Evolutionary conservation across 2,113 vertebrate species (phyloP).

Genomic region (Prolemur simus): DNA sequence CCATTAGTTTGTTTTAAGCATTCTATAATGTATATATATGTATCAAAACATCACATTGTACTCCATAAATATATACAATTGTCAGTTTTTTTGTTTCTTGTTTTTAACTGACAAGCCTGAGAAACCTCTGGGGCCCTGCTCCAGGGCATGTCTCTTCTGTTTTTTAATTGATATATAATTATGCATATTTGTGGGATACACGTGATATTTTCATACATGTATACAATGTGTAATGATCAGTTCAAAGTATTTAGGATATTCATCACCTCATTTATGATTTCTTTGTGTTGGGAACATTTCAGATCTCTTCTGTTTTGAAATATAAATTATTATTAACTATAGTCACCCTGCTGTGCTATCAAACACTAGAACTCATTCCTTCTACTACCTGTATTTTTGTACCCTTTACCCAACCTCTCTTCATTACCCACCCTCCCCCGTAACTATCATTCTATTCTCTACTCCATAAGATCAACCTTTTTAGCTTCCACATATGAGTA

Average conservation of each 20-base stretch:
- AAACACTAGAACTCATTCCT: not conserved
- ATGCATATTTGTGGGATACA: not conserved
- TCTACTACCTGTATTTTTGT: not conserved
- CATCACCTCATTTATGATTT: not conserved
- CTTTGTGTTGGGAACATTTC: not conserved
- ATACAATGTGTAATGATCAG: not conserved
- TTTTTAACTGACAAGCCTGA: not conserved
- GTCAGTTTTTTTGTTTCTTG: not conserved
- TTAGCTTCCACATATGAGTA: not conserved
- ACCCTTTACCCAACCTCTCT: not conserved
- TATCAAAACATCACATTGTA: not conserved
- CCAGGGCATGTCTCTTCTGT: too few species aligned
- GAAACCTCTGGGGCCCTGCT: too few species aligned
- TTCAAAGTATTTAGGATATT: not conserved
- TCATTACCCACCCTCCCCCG: not conserved
- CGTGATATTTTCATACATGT: not conserved
- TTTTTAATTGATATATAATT: not conserved
- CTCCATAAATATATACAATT: not conserved
- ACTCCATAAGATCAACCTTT: not conserved
- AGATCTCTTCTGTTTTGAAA: not conserved
- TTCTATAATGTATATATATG: not conserved
- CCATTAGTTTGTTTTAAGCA: not conserved
- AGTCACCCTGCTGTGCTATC: not conserved
- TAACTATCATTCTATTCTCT: not conserved
- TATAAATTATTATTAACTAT: not conserved